Evolutionary conservation across 37 sponge, comb jelly and placozoan genomes (phyloP), one percentile per base, ranked within the genome.

Genomic region (Aphrocallistes beatrix): DNA sequence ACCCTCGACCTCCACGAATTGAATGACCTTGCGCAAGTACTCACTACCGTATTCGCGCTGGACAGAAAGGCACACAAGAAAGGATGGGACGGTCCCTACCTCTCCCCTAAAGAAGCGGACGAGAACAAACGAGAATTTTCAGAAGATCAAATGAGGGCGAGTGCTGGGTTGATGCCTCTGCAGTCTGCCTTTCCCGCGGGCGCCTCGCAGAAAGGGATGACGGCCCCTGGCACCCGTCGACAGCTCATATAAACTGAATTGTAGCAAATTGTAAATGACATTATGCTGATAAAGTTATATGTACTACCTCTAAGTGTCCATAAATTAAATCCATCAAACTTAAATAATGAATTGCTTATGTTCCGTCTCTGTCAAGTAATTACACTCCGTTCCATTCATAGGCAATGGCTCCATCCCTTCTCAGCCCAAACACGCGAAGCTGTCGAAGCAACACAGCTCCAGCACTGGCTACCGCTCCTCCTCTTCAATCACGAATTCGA

Each of bases 41-140:
- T 60, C 75, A 60, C 75, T 13, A 60, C 75, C 34, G n/a, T 60
- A 60, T 60, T 60, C 75, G 75, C 75, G 8, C 75, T 60, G 3
- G 75, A 60, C 34, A 19, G 75, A 6, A 60, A 60, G 34, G 75
- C 75, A 13, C 75, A 60, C n/a, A 60, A 60, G 21, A 60, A 60
- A 13, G 75, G 75, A 6, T 60, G 75, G 75, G 75, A 60, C 75
- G 75, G 75, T 3, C 75, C 75, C 6, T 25, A 19, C 6, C 75
- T 60, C 75, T 60, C 75, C 75, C 75, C 75, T 30, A 60, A 60
- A 13, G 75, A 60, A 30, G 75, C 75, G 8, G 75, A 60, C 34
- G 32, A 60, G 32, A 60, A 60, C 34, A 60, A 60, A 60, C 25
- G 75, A 13, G 75, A 60, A 30, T 60, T 60, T 13, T 32, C 75